Evolutionary conservation across 2,888 invertebrate species (phyloP), one percentile per base, ranked within the genome.

Genomic region (Lysandra coridon): DNA sequence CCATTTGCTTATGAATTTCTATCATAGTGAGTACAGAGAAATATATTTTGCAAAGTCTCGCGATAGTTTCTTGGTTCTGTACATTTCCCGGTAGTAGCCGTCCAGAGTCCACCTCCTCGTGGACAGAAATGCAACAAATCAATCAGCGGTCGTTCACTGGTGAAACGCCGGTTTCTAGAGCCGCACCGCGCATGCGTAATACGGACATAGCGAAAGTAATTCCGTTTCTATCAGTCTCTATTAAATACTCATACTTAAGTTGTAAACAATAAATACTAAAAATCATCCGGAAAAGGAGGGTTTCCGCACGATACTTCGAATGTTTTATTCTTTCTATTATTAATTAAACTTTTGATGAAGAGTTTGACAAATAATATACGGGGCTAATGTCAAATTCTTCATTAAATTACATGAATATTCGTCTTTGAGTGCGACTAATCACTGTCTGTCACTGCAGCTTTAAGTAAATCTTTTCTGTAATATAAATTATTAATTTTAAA

Each of bases 161-260:
- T 84, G 87, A 87, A 87, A 87, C 82, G 79, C 75, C 83, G 77
- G 81, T 84, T 84, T 84, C 84, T 84, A 83, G 83, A 84, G 85
- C 85, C 86, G 85, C 80, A 79, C 80, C 37, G 80, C 81, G 86
- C 84, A 85, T 87, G 85, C 84, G 83, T 84, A 86, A 87, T 85
- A 83, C 79, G 82, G 82, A 81, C 82, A 81, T 81, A 84, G 83
- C 84, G 83, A 83, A 83, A 83, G 83, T 83, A 79, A 81, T 83
- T 82, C 79, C 80, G 80, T 80, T 80, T 81, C 81, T 80, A 80
- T 80, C 78, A 78, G 80, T 77, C 78, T 81, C 83, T 82, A 78
- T 80, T 81, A 81, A 78, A 81, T 81, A 74, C 78, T 81, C 75
- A 79, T 78, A n/a, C n/a, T n/a, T n/a, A 80, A 81, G 79, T 30